These are phyloP conservation scores for Sylvia atricapilla DNA, from an alignment of 2,113 vertebrate genomes.

Conservation along the genomic window DNA sequence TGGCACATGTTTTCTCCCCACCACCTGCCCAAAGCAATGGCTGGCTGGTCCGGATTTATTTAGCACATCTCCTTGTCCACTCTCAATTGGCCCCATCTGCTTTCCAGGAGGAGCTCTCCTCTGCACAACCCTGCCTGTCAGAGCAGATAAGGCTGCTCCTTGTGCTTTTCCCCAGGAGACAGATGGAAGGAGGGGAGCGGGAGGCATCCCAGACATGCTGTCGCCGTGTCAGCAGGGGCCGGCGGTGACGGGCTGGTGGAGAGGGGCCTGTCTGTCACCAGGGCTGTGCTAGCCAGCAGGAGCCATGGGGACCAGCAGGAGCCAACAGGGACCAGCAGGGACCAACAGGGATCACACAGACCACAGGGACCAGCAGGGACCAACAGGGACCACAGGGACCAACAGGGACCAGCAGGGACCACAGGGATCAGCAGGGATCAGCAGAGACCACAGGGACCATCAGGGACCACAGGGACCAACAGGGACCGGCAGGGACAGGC, in stretches of 20 bases:
- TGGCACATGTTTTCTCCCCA: fast-evolving
- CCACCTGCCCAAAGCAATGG: neutral
- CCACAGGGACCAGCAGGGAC: neutral
- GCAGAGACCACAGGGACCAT: neutral
- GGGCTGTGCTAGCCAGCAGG: neutral
- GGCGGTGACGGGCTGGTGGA: neutral
- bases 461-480: too few species aligned
- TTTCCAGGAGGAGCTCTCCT: neutral
- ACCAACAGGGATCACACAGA: too few species aligned
- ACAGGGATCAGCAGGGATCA: neutral
- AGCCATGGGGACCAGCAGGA: neutral
- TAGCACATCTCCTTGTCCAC: neutral
- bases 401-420: fast-evolving
- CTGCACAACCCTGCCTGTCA: neutral
- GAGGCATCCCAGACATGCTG: neutral
- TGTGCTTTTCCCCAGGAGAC: neutral
- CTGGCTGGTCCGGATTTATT: neutral
- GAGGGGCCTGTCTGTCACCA: neutral
- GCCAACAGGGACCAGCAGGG: fast-evolving
- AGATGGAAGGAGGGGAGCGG: slow-evolving; percentile 7
- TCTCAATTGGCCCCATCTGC: neutral
- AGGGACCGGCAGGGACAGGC: too few species aligned
- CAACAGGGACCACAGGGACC: neutral
- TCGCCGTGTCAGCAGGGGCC: neutral
- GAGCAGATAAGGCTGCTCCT: neutral